Conservation (phyloP, 2,888 invertebrate genomes). For the Chirona hameri region DNA sequence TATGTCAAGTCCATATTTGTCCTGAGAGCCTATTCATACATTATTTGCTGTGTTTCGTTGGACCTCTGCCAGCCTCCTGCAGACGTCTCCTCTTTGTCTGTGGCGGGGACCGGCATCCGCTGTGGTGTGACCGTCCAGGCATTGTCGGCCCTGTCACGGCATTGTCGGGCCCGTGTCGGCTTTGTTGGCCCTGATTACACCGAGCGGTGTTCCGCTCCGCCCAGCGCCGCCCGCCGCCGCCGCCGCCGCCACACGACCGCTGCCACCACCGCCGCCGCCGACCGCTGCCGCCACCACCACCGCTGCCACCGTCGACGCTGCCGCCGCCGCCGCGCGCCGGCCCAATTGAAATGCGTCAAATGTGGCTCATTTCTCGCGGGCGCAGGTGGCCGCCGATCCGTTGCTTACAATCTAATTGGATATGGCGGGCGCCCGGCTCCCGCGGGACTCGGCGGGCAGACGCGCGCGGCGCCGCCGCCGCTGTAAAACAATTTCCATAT, state of each 20-base stretch:
- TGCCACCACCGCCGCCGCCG: no score
- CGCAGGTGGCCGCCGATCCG: slow-evolving; percentile 26
- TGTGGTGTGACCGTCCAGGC: no score
- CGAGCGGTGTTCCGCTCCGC: background rate
- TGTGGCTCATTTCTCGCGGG: slow-evolving; percentile 5
- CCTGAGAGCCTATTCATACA: no score
- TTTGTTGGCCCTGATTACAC: background rate
- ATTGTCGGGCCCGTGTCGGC: background rate
- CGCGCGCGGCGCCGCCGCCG: background rate
- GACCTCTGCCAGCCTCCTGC: no score
- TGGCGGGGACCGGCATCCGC: no score
- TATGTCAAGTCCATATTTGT: no score
- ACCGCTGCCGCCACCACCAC: background rate
- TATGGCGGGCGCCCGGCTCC: background rate
- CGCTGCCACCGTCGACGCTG: background rate
- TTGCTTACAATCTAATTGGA: slow-evolving; percentile 25
- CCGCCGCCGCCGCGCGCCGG: slow-evolving; percentile 1
- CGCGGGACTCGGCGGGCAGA: background rate
- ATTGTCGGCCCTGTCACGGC: background rate
- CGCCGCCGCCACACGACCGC: no score
- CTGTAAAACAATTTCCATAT: slow-evolving; percentile 24
- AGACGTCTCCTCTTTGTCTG: no score
- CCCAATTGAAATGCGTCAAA: slow-evolving; percentile 8
- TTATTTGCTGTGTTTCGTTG: no score
- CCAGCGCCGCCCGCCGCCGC: background rate